Percentiles rank a stretch among this genome's conserved stretches.
phyloP scores from a whole-genome alignment of 2,797 vertebrate species.

The Valencia hispanica region DNA sequence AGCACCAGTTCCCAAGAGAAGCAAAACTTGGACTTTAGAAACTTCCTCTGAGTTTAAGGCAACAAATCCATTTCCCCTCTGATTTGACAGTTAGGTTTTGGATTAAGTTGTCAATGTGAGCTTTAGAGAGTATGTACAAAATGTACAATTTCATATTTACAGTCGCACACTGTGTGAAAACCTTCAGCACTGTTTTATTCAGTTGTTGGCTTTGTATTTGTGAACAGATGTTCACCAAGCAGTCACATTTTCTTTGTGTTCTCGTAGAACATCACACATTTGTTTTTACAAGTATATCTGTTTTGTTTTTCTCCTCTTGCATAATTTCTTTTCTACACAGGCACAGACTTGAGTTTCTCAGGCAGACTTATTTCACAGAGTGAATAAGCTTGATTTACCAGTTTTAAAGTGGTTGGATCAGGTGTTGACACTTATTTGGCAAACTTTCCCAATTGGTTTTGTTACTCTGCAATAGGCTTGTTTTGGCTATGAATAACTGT shows the following conservation, averaged over 20 bases:
- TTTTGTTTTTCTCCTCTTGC: background rate
- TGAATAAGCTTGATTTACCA: background rate
- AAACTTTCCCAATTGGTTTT: background rate
- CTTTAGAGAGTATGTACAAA: background rate
- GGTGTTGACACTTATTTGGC: background rate
- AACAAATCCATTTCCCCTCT: background rate
- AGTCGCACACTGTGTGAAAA: background rate
- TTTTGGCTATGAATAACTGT: too few relatives aligned
- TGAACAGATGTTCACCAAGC: background rate
- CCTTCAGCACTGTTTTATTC: background rate
- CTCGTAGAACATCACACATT: background rate
- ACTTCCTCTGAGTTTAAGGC: background rate
- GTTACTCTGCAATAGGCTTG: too few relatives aligned
- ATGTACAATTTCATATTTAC: background rate
- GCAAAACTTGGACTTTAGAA: background rate
- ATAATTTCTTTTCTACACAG: background rate
- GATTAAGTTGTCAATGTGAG: background rate
- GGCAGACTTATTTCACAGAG: background rate
- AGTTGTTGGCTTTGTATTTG: background rate
- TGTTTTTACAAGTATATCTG: background rate
- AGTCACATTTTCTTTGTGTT: background rate
- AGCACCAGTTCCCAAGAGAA: background rate
- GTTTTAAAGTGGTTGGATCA: background rate
- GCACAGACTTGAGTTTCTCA: background rate
- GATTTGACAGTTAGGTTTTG: background rate